phyloP scores from a whole-genome alignment of 2,888 invertebrate species.

The Polyommatus iphigenia region DNA sequence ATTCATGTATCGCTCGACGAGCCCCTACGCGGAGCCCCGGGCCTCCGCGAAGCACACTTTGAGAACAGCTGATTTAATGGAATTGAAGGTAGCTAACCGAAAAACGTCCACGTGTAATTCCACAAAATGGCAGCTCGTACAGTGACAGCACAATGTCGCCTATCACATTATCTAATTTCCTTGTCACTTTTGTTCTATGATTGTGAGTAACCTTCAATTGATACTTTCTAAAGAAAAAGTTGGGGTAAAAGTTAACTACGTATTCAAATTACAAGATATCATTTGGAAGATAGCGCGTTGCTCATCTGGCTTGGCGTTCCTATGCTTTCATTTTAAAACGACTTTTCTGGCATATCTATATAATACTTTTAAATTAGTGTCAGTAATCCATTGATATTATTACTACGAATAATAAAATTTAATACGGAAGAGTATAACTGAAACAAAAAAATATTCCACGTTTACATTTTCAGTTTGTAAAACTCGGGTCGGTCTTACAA shows the following conservation, averaged over 20 bases:
- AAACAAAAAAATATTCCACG: not conserved
- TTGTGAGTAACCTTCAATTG: not conserved
- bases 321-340: no score
- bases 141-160: constrained; percentile 70
- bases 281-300: not conserved
- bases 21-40: no score
- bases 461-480: not conserved
- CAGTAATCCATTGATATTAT: no score
- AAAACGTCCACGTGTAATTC: constrained; percentile 76
- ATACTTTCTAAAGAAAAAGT: constrained; percentile 5
- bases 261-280: not conserved
- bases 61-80: not conserved
- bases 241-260: not conserved
- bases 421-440: no score
- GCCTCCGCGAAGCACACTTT: no score
- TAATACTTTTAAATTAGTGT: no score
- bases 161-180: constrained; percentile 75
- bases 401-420: no score
- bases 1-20: no score
- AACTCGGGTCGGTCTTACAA: not conserved
- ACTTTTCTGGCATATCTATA: no score
- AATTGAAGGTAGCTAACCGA: constrained; percentile 69
- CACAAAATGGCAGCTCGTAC: constrained; percentile 72
- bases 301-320: not conserved
- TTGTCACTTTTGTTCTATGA: constrained; percentile 53